Evolutionary conservation across 2,888 invertebrate species (phyloP), one percentile per base, ranked within the genome.

Genomic region (Lacanobia oleracea): DNA sequence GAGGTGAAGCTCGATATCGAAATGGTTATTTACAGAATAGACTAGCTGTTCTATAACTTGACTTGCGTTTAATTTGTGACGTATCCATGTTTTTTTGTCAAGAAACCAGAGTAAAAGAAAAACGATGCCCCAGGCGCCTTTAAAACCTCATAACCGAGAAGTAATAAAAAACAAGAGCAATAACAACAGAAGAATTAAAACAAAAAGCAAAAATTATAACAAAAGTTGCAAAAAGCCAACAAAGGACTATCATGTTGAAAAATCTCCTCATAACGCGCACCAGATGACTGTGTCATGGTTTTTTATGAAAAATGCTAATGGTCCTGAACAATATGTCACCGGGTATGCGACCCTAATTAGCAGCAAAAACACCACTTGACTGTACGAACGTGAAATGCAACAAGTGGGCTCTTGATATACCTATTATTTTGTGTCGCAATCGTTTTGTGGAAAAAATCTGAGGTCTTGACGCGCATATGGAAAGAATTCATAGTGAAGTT

Each of bases 321-420:
- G 75, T 81, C 63, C 73, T 67, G 67, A 73, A 83, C 82, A 86
- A 83, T 83, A 84, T 77, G 75, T 81, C 77, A 73, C 33, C 54
- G 14, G 57, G 56, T 78, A 61, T 67, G 68, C 69, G 82, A 77
- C 85, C 76, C 85, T 81, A 86, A 85, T 83, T 84, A 81, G 81
- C 23, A 60, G 79, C 66, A 86, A 88, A 87, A 87, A 86, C 82
- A 72, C 68, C 82, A 87, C 84, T 88, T 73, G 72, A 83, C 70
- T 68, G 67, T 40, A 72, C 63, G 66, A 77, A 77, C 79, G 79
- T 84, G 78, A 81, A 85, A 84, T 76, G 85, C 82, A 85, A 86
- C 86, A 88, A 88, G 87, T 88, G 84, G 81, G 64, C 71, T 67
- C 74, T 81, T 69, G 63, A 75, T 68, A 60, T 75, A 43, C 59